Percentiles rank a stretch among this genome's conserved stretches.
Conservation (phyloP, 2,113 vertebrate species). For the Python bivittatus region DNA sequence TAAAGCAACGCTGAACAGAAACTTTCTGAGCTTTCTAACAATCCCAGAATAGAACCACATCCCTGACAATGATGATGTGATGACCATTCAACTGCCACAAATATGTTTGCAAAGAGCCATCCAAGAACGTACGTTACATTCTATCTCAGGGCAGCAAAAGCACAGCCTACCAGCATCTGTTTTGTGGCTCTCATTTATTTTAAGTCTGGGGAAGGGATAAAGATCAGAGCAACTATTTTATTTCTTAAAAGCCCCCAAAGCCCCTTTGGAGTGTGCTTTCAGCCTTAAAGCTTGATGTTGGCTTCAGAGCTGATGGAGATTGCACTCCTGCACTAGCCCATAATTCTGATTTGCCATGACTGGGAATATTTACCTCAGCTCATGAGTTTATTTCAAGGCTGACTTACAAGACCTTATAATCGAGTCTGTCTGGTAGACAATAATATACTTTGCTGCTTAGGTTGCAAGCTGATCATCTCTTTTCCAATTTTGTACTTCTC, state of each 20-base stretch:
- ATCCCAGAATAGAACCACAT: not conserved
- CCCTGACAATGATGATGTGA: not conserved
- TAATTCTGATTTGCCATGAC: not conserved
- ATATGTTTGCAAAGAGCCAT: not conserved
- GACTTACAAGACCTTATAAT: not conserved
- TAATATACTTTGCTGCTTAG: not conserved
- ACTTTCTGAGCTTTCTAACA: not conserved
- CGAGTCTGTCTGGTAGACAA: not conserved
- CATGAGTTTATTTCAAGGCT: not conserved
- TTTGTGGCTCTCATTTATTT: not conserved
- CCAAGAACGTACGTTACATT: not conserved
- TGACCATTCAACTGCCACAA: not conserved
- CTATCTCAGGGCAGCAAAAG: not conserved
- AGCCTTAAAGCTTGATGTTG: not conserved
- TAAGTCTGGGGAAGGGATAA: not conserved
- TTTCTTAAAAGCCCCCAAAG: not conserved
- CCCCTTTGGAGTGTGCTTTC: not conserved
- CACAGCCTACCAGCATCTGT: not conserved
- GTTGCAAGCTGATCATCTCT: not conserved
- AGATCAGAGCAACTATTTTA: not conserved
- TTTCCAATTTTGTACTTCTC: not conserved
- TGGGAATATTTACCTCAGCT: not conserved
- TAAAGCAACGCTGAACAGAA: not conserved
- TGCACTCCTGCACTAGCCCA: not conserved
- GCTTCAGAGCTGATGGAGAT: not conserved